Evolutionary conservation across 2,888 invertebrate genomes (phyloP).

Genomic region (Apoda limacodes): DNA sequence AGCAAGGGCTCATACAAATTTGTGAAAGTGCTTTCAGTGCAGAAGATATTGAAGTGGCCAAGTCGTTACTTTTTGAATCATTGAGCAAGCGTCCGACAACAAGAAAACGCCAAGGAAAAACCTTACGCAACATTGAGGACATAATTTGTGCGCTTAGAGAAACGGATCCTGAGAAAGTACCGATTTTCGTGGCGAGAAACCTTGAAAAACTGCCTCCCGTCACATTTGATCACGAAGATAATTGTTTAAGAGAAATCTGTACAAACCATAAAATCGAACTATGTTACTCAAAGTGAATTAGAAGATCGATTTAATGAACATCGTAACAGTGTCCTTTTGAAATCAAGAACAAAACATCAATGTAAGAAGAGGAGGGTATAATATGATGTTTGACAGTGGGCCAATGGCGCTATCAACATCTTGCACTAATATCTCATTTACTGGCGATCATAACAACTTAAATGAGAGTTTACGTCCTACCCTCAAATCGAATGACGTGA

Average conservation of each 20-base stretch:
- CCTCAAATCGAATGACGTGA: not conserved
- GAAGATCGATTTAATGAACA: not conserved
- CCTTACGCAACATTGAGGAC: conserved; percentile 15
- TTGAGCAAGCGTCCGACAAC: conserved; percentile 6
- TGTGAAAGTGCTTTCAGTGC: conserved; percentile 13
- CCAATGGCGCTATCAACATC: not conserved
- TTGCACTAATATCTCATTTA: not conserved
- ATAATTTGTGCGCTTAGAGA: conserved; percentile 14
- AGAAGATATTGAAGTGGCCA: conserved; percentile 13
- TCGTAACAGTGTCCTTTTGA: not conserved
- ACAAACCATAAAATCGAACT: not conserved
- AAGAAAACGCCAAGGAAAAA: conserved; percentile 10
- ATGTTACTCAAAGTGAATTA: not conserved
- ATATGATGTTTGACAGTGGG: not conserved
- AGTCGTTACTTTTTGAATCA: conserved; percentile 15
- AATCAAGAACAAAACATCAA: not conserved
- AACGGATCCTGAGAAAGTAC: conserved; percentile 12
- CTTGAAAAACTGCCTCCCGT: conserved; percentile 14
- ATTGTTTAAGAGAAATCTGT: conserved; percentile 7
- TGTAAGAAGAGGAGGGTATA: not conserved
- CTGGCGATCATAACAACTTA: not conserved
- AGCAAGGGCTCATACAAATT: conserved; percentile 10
- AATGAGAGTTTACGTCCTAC: too few relatives aligned
- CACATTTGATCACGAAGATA: conserved; percentile 14
- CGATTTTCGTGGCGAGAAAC: conserved; percentile 13